These are phyloP conservation scores for Hermetia illucens DNA, from an alignment of 1,140 invertebrate species.

Conservation along the genomic window DNA sequence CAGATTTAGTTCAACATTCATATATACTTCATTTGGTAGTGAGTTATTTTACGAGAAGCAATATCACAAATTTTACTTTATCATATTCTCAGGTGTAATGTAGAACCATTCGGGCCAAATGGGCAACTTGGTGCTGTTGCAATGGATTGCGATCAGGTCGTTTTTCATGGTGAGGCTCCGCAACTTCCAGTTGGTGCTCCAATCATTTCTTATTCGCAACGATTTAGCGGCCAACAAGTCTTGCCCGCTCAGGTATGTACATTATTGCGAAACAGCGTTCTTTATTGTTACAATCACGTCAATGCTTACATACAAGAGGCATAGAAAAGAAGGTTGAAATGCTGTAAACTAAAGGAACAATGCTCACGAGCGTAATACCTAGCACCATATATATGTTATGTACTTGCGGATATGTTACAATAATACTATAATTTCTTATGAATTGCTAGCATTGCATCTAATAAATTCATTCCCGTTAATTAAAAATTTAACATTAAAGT, in stretches of 20 bases:
- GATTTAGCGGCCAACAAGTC: slow-evolving; percentile 60
- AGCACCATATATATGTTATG: neutral
- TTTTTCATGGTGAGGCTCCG: slow-evolving; percentile 63
- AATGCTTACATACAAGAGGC: no score
- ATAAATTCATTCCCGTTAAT: no score
- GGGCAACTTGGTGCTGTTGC: slow-evolving; percentile 28
- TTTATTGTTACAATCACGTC: no score
- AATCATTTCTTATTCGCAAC: slow-evolving; percentile 60
- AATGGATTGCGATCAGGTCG: slow-evolving; percentile 67
- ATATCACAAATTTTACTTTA: neutral
- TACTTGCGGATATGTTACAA: neutral
- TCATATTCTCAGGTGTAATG: slow-evolving; percentile 21
- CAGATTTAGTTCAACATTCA: slow-evolving; percentile 12
- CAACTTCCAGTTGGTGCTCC: slow-evolving; percentile 56
- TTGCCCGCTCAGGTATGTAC: slow-evolving; percentile 55
- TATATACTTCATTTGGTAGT: neutral
- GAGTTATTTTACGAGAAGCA: no score
- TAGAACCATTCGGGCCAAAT: slow-evolving; percentile 27
- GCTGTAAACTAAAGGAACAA: no score
- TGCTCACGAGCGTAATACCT: neutral
- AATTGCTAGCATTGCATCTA: no score
- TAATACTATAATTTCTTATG: neutral
- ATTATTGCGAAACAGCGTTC: no score
- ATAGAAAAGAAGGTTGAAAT: no score
- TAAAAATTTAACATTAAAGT: no score